Evolutionary conservation across 1,140 invertebrate species (phyloP).

Genomic region (Adoxophyes honmai): DNA sequence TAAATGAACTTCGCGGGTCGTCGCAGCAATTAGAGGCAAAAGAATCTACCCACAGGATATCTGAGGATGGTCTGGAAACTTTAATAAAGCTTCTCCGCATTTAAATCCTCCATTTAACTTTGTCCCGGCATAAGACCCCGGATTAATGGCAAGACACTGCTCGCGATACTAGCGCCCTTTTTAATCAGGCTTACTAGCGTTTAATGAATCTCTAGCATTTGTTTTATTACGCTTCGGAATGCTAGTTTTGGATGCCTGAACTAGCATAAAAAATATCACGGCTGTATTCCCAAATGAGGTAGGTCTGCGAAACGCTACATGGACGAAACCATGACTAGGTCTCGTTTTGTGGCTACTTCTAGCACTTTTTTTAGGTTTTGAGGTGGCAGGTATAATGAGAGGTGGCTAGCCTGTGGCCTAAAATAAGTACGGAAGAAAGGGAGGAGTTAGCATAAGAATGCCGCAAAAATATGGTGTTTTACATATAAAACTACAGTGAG

Average conservation of each 20-base stretch:
- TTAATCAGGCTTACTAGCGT: slow-evolving; percentile 34
- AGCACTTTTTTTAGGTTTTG: no score
- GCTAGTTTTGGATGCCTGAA: neutral
- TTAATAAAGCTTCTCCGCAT: slow-evolving; percentile 37
- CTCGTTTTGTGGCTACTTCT: no score
- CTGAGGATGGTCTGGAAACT: slow-evolving; percentile 28
- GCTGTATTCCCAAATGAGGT: no score
- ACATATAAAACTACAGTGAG: no score
- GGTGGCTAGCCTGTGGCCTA: no score
- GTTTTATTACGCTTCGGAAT: slow-evolving; percentile 11
- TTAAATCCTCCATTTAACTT: slow-evolving; percentile 48
- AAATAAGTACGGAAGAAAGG: no score
- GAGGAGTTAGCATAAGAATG: no score
- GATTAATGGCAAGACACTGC: slow-evolving; percentile 37
- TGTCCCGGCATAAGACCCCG: slow-evolving; percentile 35
- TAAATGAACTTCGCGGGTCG: slow-evolving; percentile 8
- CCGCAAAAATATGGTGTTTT: no score
- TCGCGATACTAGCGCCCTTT: slow-evolving; percentile 31
- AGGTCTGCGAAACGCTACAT: no score
- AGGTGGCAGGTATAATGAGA: no score
- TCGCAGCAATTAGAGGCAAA: slow-evolving; percentile 11
- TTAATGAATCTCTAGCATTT: slow-evolving; percentile 13
- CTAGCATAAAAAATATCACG: no score
- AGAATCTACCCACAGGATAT: slow-evolving; percentile 23
- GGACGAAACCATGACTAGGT: no score